phyloP scores from a whole-genome alignment of 2,113 vertebrate genomes.

The Piprites chloris region DNA sequence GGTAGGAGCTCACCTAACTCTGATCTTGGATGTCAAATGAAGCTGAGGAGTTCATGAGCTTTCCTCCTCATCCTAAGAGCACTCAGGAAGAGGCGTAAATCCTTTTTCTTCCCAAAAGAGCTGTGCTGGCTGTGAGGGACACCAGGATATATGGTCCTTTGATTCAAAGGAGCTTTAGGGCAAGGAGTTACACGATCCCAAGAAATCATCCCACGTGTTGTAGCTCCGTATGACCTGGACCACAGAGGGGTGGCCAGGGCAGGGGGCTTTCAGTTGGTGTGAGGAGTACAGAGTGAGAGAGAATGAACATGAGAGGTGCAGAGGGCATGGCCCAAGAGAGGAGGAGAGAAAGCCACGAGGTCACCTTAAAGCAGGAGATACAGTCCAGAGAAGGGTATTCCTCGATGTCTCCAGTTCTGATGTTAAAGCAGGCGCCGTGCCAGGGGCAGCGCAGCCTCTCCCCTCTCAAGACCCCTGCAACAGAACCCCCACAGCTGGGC shows the following conservation, averaged over 20 bases:
- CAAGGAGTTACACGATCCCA: neutral
- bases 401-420: conserved; percentile 86
- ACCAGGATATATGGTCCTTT: neutral
- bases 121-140: neutral
- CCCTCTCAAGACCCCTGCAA: conserved; percentile 76
- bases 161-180: neutral
- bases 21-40: neutral
- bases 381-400: conserved; percentile 86
- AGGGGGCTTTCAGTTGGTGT: neutral
- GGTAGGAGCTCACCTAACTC: neutral
- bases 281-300: neutral
- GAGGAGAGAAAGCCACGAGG: neutral
- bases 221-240: neutral
- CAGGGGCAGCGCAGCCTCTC: conserved; percentile 84
- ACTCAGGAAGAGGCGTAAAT: neutral
- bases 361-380: conserved; percentile 71
- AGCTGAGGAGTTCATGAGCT: neutral
- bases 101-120: neutral
- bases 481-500: accelerated
- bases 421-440: conserved; percentile 86
- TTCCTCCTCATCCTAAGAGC: neutral
- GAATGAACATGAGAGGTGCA: accelerated
- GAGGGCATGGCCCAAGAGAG: neutral
- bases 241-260: neutral
- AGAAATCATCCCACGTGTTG: neutral